These are phyloP conservation scores for Spodoptera exigua DNA, from an alignment of 2,888 invertebrate species.

Conservation along the genomic window DNA sequence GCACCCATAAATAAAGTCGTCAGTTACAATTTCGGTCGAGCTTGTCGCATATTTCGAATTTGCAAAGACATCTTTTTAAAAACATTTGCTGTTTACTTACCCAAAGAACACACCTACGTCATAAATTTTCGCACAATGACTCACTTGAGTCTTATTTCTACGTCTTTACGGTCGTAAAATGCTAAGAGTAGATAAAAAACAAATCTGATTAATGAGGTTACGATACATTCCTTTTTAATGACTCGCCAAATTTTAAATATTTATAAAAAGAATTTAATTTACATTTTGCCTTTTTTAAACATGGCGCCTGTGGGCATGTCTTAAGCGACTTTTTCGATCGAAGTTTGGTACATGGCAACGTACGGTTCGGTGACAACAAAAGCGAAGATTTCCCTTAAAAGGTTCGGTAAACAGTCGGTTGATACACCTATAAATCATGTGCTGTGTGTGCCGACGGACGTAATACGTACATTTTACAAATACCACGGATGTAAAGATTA, in stretches of 20 bases:
- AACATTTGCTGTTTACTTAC: slow-evolving; percentile 17
- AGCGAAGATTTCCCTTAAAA: slow-evolving; percentile 76
- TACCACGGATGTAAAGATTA: slow-evolving; percentile 48
- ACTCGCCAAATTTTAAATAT: slow-evolving; percentile 13
- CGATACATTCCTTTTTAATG: slow-evolving; percentile 15
- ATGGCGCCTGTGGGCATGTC: slow-evolving; percentile 28
- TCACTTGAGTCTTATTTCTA: slow-evolving; percentile 15
- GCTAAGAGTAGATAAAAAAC: slow-evolving; percentile 12
- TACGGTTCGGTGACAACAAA: slow-evolving; percentile 66
- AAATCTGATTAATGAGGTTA: slow-evolving; percentile 14
- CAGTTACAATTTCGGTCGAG: background rate
- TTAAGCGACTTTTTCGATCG: slow-evolving; percentile 59
- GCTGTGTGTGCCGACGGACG: slow-evolving; percentile 61
- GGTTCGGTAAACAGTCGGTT: slow-evolving; percentile 74
- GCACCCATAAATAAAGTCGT: slow-evolving; percentile 11
- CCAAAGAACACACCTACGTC: background rate
- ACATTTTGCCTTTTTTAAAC: slow-evolving; percentile 36
- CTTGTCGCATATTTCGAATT: slow-evolving; percentile 23
- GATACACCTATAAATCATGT: slow-evolving; percentile 81
- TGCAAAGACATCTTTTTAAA: slow-evolving; percentile 21
- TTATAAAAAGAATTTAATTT: slow-evolving; percentile 27
- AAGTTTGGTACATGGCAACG: slow-evolving; percentile 56
- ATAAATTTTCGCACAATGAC: slow-evolving; percentile 26
- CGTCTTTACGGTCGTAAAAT: slow-evolving; percentile 9
- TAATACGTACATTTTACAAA: slow-evolving; percentile 69